Evolutionary conservation across 1,140 invertebrate species (phyloP).

Genomic region (Bombus impatiens): DNA sequence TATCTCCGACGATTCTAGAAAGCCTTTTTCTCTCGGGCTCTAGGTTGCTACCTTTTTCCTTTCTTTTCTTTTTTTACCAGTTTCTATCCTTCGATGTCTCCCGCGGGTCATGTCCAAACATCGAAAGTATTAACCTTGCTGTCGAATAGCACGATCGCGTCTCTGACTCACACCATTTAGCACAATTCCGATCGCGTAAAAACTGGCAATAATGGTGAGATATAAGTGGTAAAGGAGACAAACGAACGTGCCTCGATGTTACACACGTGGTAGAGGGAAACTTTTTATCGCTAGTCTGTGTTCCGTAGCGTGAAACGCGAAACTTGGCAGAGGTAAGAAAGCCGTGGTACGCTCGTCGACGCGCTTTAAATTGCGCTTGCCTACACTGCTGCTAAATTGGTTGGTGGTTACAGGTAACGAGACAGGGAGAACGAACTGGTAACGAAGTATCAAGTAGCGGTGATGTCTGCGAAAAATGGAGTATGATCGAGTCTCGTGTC

Average conservation of each 20-base stretch:
- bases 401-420: slow-evolving; percentile 56
- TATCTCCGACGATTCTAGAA: slow-evolving; percentile 10
- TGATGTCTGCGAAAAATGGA: slow-evolving; percentile 1
- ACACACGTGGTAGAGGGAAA: not conserved
- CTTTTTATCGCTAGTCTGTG: slow-evolving; percentile 20
- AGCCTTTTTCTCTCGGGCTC: slow-evolving; percentile 14
- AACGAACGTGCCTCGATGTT: not conserved
- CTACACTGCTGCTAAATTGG: slow-evolving; percentile 43
- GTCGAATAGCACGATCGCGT: not conserved
- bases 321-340: slow-evolving; percentile 39
- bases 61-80: not conserved
- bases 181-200: not conserved
- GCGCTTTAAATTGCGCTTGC: slow-evolving; percentile 53
- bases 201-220: not conserved
- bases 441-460: not conserved
- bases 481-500: not conserved
- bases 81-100: not conserved
- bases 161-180: not conserved
- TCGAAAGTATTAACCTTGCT: not conserved
- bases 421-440: slow-evolving; percentile 25
- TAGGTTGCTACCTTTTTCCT: slow-evolving; percentile 4
- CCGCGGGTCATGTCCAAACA: not conserved
- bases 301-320: slow-evolving; percentile 13
- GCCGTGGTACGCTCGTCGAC: slow-evolving; percentile 16
- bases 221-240: not conserved